Evolutionary conservation across 2,888 invertebrate species (phyloP), one percentile per base, ranked within the genome.

Genomic region (Phengaris arion): DNA sequence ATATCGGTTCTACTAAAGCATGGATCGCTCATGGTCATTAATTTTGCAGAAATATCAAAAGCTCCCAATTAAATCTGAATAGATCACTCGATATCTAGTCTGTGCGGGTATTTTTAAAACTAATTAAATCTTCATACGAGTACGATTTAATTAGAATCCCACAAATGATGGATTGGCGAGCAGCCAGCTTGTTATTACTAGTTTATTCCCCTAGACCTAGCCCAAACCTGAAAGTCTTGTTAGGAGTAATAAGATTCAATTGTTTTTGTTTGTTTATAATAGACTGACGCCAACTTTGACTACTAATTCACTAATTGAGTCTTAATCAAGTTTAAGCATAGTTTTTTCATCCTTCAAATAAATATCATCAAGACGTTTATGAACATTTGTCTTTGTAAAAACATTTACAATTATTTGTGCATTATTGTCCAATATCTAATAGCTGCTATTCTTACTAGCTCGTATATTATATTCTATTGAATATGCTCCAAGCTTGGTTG

Each of bases 91-190:
- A 64, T 64, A 45, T 64, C 64, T 64, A n/a, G 55, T 55, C 2
- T n/a, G 55, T n/a, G 59, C 59, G 59, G 59, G 64, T 64, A 64
- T 64, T 64, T 64, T 48, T 48, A 48, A 69, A 69, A 69, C 69
- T 69, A 69, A 69, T 69, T 22, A 69, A 69, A 10, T 69, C 69
- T 69, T 48, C 69, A 69, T 48, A 15, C 46, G 69, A 69, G 48
- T 69, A 48, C 69, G 48, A 48, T 69, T 69, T 69, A 69, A 69
- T 69, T 69, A 69, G 69, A 48, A 69, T n/a, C 69, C 69, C 69
- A 48, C 69, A 69, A 69, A 69, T 48, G 69, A 48, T 69, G 69
- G 48, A 69, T 69, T 69, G 69, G 69, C 69, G 48, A 5, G 9
- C 69, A n/a, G 48, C 69, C 69, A 69, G 69, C 69, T 69, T 48